phyloP scores from a whole-genome alignment of 2,888 invertebrate genomes.

The Selenia dentaria region DNA sequence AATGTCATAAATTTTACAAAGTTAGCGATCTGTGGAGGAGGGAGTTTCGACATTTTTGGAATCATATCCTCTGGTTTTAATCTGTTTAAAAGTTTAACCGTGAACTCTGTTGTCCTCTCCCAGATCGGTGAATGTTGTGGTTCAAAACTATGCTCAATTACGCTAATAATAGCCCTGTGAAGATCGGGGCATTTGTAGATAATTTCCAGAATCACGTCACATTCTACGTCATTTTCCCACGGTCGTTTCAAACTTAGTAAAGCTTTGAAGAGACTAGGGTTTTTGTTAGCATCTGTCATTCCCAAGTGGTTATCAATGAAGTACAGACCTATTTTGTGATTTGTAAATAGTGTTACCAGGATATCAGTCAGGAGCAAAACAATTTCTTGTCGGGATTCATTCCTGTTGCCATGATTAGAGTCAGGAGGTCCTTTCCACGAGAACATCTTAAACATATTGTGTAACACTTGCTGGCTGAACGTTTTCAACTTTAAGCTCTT shows the following conservation, averaged over 20 bases:
- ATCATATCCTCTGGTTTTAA: constrained; percentile 79
- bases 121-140: constrained; percentile 84
- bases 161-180: constrained; percentile 85
- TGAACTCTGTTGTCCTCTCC: constrained; percentile 77
- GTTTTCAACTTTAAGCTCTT: constrained; percentile 90
- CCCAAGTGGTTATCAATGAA: constrained; percentile 89
- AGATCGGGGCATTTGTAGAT: constrained; percentile 89
- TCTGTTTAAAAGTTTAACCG: constrained; percentile 67
- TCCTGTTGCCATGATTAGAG: constrained; percentile 59
- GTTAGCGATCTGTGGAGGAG: constrained; percentile 77
- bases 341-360: constrained; percentile 90
- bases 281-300: constrained; percentile 83
- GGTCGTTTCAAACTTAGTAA: constrained; percentile 87
- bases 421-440: constrained; percentile 90
- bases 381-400: constrained; percentile 69
- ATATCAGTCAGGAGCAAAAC: constrained; percentile 87
- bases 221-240: constrained; percentile 87
- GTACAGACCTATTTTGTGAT: constrained; percentile 90
- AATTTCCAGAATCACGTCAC: constrained; percentile 86
- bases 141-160: constrained; percentile 85
- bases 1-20: constrained; percentile 77
- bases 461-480: constrained; percentile 88
- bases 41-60: constrained; percentile 69
- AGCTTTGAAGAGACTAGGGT: constrained; percentile 86
- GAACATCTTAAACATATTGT: constrained; percentile 87